Evolutionary conservation across 2,888 invertebrate genomes (phyloP).

Genomic region (Tachina lurida): DNA sequence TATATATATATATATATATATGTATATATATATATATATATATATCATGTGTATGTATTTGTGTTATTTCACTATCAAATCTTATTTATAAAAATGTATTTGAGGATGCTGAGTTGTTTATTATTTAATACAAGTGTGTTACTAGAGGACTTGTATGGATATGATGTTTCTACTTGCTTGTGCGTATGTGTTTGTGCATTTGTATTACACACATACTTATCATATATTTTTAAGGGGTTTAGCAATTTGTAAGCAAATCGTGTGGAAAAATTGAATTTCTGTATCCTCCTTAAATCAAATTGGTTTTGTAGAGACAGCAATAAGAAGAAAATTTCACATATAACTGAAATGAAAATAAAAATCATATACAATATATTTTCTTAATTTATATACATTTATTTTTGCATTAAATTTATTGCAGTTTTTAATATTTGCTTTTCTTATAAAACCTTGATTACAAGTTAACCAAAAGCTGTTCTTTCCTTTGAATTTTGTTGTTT

Average conservation of each 20-base stretch:
- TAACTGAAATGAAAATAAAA: not conserved
- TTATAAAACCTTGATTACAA: not conserved
- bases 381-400: not conserved
- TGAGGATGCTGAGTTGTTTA: constrained; percentile 35
- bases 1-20: not conserved
- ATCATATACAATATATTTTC: not conserved
- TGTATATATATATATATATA: not conserved
- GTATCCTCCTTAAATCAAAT: constrained; percentile 42
- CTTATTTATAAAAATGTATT: constrained; percentile 23
- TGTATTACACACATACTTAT: constrained; percentile 24
- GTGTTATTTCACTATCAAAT: constrained; percentile 37
- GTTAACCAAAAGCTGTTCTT: not conserved
- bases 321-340: constrained; percentile 5
- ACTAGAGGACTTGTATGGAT: not conserved
- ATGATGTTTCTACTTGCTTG: constrained; percentile 2
- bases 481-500: constrained; percentile 1
- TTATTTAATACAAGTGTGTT: constrained; percentile 25
- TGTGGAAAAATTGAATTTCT: constrained; percentile 61
- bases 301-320: not conserved
- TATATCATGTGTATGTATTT: not conserved
- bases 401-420: not conserved
- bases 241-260: constrained; percentile 67
- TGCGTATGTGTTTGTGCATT: constrained; percentile 1
- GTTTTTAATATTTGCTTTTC: not conserved
- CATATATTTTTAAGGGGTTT: constrained; percentile 58